Evolutionary conservation across 37 sponge, comb jelly and placozoan genomes (phyloP), one percentile per base, ranked within the genome.

Genomic region (Mnemiopsis leidyi): DNA sequence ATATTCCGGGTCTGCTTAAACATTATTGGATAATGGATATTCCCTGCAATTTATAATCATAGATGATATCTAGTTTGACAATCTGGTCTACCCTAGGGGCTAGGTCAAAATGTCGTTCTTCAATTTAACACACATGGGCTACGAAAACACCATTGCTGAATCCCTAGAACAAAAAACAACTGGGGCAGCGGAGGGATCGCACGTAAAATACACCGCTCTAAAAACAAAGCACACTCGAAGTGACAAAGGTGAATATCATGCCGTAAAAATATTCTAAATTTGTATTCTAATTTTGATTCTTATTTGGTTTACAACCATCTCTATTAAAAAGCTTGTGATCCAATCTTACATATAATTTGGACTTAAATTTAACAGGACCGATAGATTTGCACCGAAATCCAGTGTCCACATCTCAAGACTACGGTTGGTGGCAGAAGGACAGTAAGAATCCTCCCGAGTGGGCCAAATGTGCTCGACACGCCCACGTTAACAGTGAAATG

Each of bases 401-500:
- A 16, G 76, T 97, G 73, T 94, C 99, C 24, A 96, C 97, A 25
- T 95, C 97, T 18, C 96, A 96, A 68, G 93, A 93, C 68, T 99
- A 99, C 69, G 99, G 99, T 18, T 95, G 99, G 95, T 97, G 99
- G 99, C 93, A 94, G 93, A 75, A 95, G 2, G 94, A 94, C 20
- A 92, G 82, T n/a, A 75, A 68, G 32, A 28, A 23, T n/a, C 33
- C 36, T 82, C 92, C 94, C 39, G 76, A 93, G 69, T 61, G 97
- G 99, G 82, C 94, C 24, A 39, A 94, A 36, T 83, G 83, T n/a
- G 77, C 88, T 33, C 93, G 95, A 71, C 94, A 94, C 35, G 94
- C 85, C 36, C 94, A 94, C 38, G 97, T 96, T 35, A 97, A 97
- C 95, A 99, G 99, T 88, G 96, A 97, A 76, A 97, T 99, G 99